Conservation (phyloP, 2,797 vertebrate species). For the Hoplostethus mediterraneus region DNA sequence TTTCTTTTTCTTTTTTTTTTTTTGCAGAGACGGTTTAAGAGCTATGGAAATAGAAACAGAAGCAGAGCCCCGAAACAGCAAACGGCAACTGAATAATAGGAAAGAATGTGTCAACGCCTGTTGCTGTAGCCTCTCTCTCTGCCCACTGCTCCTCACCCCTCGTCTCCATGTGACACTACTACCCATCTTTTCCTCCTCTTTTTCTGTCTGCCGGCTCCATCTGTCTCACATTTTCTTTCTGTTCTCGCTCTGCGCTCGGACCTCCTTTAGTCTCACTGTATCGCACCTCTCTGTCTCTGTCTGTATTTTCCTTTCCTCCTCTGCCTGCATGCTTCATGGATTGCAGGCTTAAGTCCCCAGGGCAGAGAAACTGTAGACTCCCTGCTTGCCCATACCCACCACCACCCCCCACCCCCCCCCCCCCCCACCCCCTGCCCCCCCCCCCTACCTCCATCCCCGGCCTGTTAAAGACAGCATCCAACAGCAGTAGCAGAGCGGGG, state of each 20-base stretch:
- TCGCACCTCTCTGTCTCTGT: constrained; percentile 66
- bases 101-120: constrained; percentile 77
- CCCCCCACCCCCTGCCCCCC: no score
- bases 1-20: background rate
- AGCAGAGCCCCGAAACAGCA: constrained; percentile 44
- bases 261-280: constrained; percentile 45
- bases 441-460: constrained; percentile 16
- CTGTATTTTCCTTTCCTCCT: constrained; percentile 67
- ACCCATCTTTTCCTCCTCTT: constrained; percentile 58
- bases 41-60: constrained; percentile 41
- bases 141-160: constrained; percentile 61
- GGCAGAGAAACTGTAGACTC: constrained; percentile 69
- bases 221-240: constrained; percentile 70
- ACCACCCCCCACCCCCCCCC: no score
- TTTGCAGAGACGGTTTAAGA: constrained; percentile 26
- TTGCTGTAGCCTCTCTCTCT: constrained; percentile 63
- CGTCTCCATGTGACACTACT: constrained; percentile 72
- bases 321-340: constrained; percentile 69
- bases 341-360: constrained; percentile 69
- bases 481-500: constrained; percentile 45
- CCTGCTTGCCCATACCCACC: constrained; percentile 45
- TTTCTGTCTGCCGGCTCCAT: constrained; percentile 33
- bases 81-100: constrained; percentile 62
- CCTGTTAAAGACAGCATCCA: constrained; percentile 62
- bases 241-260: constrained; percentile 41